Evolutionary conservation across 2,113 vertebrate genomes (phyloP).

Genomic region (Gadus macrocephalus): DNA sequence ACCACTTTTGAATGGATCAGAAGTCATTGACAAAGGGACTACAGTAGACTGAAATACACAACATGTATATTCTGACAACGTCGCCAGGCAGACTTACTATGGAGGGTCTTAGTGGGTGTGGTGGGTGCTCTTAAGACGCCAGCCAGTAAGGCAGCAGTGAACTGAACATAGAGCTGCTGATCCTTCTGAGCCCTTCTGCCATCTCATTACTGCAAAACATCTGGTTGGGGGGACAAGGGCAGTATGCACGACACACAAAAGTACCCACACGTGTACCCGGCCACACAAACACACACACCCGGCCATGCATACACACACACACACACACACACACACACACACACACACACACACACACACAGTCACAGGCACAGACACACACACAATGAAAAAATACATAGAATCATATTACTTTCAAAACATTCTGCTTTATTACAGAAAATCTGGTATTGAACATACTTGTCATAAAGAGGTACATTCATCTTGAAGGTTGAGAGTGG

Average conservation of each 20-base stretch:
- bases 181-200: slow-evolving; percentile 61
- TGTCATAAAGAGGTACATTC: slow-evolving; percentile 77
- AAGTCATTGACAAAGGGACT: slow-evolving; percentile 17
- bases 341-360: neutral
- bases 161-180: slow-evolving; percentile 38
- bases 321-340: neutral
- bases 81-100: neutral
- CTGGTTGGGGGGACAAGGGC: slow-evolving; percentile 43
- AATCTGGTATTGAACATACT: slow-evolving; percentile 62
- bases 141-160: slow-evolving; percentile 33
- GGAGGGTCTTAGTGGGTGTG: neutral
- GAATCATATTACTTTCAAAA: slow-evolving; percentile 61
- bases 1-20: slow-evolving; percentile 29
- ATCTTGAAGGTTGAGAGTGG: slow-evolving; percentile 65
- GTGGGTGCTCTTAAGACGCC: slow-evolving; percentile 19
- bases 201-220: slow-evolving; percentile 57
- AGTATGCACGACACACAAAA: no score
- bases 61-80: neutral
- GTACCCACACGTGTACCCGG: neutral
- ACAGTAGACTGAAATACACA: slow-evolving; percentile 5
- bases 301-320: neutral
- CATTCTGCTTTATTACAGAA: slow-evolving; percentile 73
- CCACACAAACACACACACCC: no score
- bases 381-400: slow-evolving; percentile 21
- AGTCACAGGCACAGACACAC: neutral